Evolutionary conservation across 2,888 invertebrate species (phyloP), one percentile per base, ranked within the genome.

Genomic region (Xanthorhoe designata): DNA sequence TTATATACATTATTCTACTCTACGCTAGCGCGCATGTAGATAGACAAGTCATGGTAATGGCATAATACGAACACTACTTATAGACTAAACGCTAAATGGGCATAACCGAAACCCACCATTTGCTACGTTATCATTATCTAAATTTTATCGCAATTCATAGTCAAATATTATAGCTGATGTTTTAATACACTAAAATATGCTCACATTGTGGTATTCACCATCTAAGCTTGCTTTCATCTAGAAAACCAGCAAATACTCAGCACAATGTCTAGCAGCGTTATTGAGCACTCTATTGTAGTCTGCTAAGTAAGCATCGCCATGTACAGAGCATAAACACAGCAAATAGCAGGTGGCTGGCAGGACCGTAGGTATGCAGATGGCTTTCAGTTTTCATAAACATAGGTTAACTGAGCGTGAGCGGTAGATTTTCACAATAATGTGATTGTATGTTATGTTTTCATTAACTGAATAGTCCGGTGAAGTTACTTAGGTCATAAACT

Each of bases 301-400:
- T 54, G 29, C 49, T 61, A 57, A 54, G 50, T 35, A 50, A 47
- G 42, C 13, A 50, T 18, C 42, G 51, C 58, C 17, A 55, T 61
- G 61, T 54, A 45, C 51, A 17, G 18, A 42, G 9, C 61, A 58
- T 63, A 70, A 69, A 62, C 66, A 64, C 54, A 8, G 17, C 17
- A 45, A 61, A 68, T 62, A 62, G 61, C 69, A 66, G 62, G 67
- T 61, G 68, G 53, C 50, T 72, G 69, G 64, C 60, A 68, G 67
- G 64, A 72, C 69, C 63, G 2, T 35, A 9, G 38, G 70, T 67
- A 74, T 78, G 70, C 47, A 72, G 32, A 32, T 61, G 13, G 32
- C 50, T 24, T 47, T 45, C 35, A 0, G n/a, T 49, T 42, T 51
- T 18, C 50, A 56, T 4, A 45, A 51, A 50, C 51, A 13, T 24